These are phyloP conservation scores for Corapipo altera DNA, from an alignment of 2,113 vertebrate species.

Conservation along the genomic window DNA sequence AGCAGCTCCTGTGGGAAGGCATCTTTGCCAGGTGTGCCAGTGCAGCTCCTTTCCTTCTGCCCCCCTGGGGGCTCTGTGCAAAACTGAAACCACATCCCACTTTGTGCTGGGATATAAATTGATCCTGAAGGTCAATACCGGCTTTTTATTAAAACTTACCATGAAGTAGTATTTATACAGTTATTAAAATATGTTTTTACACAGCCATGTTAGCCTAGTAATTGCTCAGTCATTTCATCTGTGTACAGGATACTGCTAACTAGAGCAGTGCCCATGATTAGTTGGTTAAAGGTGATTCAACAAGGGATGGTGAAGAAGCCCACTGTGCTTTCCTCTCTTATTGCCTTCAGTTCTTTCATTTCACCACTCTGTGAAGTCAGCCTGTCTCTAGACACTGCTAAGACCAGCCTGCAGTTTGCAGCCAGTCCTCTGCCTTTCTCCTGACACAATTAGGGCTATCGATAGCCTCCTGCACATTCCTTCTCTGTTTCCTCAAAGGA, in stretches of 20 bases:
- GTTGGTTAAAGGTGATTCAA: background rate
- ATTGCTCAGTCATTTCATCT: background rate
- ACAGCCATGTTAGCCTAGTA: background rate
- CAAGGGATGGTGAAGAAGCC: background rate
- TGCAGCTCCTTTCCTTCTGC: background rate
- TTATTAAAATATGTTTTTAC: background rate
- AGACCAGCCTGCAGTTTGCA: background rate
- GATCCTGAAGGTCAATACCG: background rate
- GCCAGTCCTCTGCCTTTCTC: background rate
- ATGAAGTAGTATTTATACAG: background rate
- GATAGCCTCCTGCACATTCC: background rate
- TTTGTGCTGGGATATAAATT: conserved; percentile 9
- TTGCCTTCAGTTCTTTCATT: background rate
- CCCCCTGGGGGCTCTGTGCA: fast-evolving
- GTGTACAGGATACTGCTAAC: background rate
- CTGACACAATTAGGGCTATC: background rate
- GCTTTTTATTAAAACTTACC: background rate
- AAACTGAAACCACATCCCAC: background rate
- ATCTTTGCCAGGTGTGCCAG: background rate
- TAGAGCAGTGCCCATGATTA: background rate
- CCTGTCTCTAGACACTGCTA: background rate
- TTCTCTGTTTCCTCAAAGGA: background rate
- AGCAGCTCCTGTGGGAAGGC: background rate
- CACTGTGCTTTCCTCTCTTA: background rate
- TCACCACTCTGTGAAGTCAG: background rate